Base-by-base conservation (phyloP, 2,113 vertebrate genomes). In the Tragelaphus scriptus region DNA sequence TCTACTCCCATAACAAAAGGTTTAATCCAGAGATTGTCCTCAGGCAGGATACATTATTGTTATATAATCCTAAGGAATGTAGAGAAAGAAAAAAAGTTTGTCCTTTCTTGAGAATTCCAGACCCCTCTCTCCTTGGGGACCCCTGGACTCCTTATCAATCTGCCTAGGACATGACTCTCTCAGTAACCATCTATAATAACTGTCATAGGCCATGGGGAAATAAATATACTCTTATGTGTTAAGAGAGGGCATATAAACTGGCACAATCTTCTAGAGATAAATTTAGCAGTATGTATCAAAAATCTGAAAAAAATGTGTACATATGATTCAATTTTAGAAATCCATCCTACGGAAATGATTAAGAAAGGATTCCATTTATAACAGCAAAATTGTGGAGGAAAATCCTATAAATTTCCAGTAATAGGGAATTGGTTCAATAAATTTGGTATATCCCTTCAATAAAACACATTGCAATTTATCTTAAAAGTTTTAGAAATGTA, bases 221-320 rank as follows among this genome's bases (percentile, higher is more conserved):
- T 92, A 89, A 93, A 28, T 36, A 71, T 1, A 65, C 25, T 81
- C 17, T 59, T 88, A 79, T 55, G 14, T 12, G 10, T 94, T 88
- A 68, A 71, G 80, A 93, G 49, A 75, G 44, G 63, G 84, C 88
- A 19, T 32, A 80, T 56, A 79, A 94, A 88, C 51, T 61, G 25
- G 44, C 47, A 95, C 47, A 95, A 85, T 68, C 58, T 97, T 88
- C 58, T n/a, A 94, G 53, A 94, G 47, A 59, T 68, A 94, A 96
- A 94, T 32, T 79, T 88, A 85, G 12, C 23, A 55, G 19, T 53
- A 32, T 53, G 11, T n/a, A 93, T 77, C 77, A 93, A 88, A 58
- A 93, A 44, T 47, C 71, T 94, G 51, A 56, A 94, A 94, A 94
- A 94, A 32, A 91, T 44, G 16, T 55, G 15, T 85, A 85, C 2